Conservation (phyloP, 2,797 vertebrate species). For the Harpagifer antarcticus region DNA sequence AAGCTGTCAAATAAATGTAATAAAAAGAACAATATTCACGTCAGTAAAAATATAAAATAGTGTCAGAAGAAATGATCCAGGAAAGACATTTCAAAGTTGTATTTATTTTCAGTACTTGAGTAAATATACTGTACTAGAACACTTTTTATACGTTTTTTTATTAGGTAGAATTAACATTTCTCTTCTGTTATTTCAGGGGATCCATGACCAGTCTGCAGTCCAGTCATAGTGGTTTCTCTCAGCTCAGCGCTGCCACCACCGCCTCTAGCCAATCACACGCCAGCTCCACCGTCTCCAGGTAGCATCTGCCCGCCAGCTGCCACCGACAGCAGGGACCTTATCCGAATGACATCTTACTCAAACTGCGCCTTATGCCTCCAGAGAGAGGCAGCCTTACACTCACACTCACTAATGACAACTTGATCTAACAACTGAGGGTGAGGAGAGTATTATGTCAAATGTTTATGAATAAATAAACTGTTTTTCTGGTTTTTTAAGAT, state of each 20-base stretch:
- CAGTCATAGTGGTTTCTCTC: conserved; percentile 96
- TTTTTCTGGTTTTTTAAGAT: conserved; percentile 5
- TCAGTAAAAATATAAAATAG: too few species aligned
- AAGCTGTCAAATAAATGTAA: too few species aligned
- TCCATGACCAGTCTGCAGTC: conserved; percentile 98
- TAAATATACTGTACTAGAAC: too few species aligned
- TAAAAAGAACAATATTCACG: too few species aligned
- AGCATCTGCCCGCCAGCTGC: conserved; percentile 66
- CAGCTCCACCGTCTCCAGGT: conserved; percentile 94
- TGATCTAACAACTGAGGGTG: neutral
- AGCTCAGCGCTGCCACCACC: conserved; percentile 93
- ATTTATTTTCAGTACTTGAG: too few species aligned
- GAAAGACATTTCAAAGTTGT: too few species aligned
- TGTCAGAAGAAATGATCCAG: too few species aligned
- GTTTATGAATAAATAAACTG: neutral
- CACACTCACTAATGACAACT: neutral
- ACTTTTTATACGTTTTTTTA: too few species aligned
- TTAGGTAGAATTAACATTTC: neutral
- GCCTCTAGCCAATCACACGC: conserved; percentile 92
- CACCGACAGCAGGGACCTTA: neutral
- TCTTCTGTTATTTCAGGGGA: conserved; percentile 82
- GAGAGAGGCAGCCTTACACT: conserved; percentile 5
- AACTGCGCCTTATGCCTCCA: conserved; percentile 11
- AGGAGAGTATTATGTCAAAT: neutral
- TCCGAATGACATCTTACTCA: neutral